These are phyloP conservation scores for Cydia amplana DNA, from an alignment of 1,140 invertebrate species.

Conservation along the genomic window DNA sequence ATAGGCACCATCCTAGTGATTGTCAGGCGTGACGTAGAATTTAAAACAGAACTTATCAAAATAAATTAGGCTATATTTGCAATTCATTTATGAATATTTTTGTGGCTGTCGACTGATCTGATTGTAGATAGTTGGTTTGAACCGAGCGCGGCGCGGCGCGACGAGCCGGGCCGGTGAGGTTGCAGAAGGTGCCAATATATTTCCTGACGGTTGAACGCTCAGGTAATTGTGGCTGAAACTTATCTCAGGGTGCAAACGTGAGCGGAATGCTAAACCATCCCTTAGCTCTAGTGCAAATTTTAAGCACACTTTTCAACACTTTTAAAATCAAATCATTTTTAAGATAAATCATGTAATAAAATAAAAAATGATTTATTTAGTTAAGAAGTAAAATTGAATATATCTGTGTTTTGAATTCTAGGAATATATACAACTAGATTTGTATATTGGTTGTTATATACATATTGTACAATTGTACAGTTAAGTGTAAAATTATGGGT, in stretches of 20 bases:
- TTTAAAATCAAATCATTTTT: constrained; percentile 7
- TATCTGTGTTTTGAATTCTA: too few species aligned
- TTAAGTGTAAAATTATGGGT: too few species aligned
- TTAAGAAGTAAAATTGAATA: too few species aligned
- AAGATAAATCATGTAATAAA: not conserved
- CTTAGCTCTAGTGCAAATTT: constrained; percentile 68
- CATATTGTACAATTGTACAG: too few species aligned
- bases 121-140: constrained; percentile 62
- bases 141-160: constrained; percentile 36
- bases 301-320: constrained; percentile 52
- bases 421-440: too few species aligned
- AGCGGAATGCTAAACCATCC: constrained; percentile 65
- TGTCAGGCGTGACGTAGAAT: not conserved
- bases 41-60: not conserved
- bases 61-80: constrained; percentile 39
- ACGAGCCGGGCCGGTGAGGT: constrained; percentile 43
- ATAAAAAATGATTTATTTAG: too few species aligned
- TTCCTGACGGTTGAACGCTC: constrained; percentile 76
- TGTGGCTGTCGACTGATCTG: constrained; percentile 43
- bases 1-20: not conserved
- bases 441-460: too few species aligned
- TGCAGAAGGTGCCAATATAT: constrained; percentile 76
- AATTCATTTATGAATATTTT: constrained; percentile 25
- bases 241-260: constrained; percentile 73
- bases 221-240: constrained; percentile 78